Evolutionary conservation across 2,797 vertebrate species (phyloP), one percentile per base, ranked within the genome.

Genomic region (Halcyon chelicuti): DNA sequence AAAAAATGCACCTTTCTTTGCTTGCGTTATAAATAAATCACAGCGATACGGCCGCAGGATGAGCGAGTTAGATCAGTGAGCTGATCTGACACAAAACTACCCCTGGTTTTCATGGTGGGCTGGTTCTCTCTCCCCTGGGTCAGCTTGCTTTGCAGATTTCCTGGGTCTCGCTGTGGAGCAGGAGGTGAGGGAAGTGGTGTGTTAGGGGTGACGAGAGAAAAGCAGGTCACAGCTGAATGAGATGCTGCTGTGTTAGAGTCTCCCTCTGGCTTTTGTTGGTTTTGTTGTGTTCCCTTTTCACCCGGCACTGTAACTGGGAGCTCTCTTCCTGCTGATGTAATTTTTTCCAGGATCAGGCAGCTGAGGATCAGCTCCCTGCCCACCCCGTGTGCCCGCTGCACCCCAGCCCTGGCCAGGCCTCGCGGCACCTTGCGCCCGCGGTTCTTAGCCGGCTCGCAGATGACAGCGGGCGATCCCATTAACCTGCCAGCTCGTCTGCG

Each of bases 401-500:
- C 66, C 67, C 40, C 52, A 40, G 51, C 31, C 7, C 14, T 1
- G 0, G 62, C 37, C 16, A 35, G 42, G 33, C 33, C 0, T 7
- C 14, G 51, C 1, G 9, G 67, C 5, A 14, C 51, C 37, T 17
- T 19, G 57, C 18, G 15, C 60, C 0, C 1, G 28, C 0, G 0
- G 46, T 79, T 91, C 71, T 75, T 55, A 77, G 66, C 74, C 3
- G 19, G 46, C 33, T 78, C 75, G 67, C 84, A 85, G 74, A n/a
- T 87, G 84, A 29, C 75, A 75, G 85, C 1, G 7, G 70, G 72
- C 82, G 84, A 66, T 93, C 73, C 86, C 70, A 47, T 96, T 93
- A 93, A 86, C 86, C 74, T 9, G 3, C 29, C 65, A 75, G 78
- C 66, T 85, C 2, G 10, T 65, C 58, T 51, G 75, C 49, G 5